Evolutionary conservation across 2,888 invertebrate species (phyloP), one percentile per base, ranked within the genome.

Genomic region (Pristionchus maxplancki): DNA sequence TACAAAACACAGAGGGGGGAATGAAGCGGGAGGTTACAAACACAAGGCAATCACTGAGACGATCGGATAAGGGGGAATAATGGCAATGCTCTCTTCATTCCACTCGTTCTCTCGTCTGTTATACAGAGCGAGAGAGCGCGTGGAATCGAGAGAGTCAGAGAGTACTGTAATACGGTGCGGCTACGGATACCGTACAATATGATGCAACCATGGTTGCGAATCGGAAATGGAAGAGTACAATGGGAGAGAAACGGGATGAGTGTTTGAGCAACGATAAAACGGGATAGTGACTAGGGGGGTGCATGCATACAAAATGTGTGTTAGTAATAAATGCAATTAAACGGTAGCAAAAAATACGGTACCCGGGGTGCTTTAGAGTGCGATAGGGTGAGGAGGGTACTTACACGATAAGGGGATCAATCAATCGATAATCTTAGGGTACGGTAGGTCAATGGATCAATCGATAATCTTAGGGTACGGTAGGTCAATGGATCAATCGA

Each of bases 391-490:
- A 13, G 71, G 37, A 1, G 31, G 17, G 34, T 71, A 37, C 37
- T 37, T 3, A 71, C 37, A 37, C 2, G 71, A 24, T 17, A 11
- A 71, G 20, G 71, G 24, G 58, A n/a, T n/a, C 58, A 37, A 64
- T 64, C 28, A 20, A 71, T 71, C 37, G 37, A 71, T 37, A 71
- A 71, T 37, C 71, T 64, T 64, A 31, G 28, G 64, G 78, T n/a
- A 44, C 78, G 50, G n/a, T 44, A 44, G 48, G n/a, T 13, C n/a
- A n/a, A n/a, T n/a, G n/a, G n/a, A n/a, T n/a, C 24, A 67, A 20
- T 53, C 82, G 37, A 53, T 83, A 83, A 34, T 83, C 53, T 71
- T 87, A 88, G 88, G 64, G 78, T n/a, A 44, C 78, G 50, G n/a
- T 44, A 44, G 48, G n/a, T 13, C n/a, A n/a, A n/a, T n/a, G n/a